phyloP scores from a whole-genome alignment of 1,140 invertebrate genomes.

The Sarcophaga bullata region DNA sequence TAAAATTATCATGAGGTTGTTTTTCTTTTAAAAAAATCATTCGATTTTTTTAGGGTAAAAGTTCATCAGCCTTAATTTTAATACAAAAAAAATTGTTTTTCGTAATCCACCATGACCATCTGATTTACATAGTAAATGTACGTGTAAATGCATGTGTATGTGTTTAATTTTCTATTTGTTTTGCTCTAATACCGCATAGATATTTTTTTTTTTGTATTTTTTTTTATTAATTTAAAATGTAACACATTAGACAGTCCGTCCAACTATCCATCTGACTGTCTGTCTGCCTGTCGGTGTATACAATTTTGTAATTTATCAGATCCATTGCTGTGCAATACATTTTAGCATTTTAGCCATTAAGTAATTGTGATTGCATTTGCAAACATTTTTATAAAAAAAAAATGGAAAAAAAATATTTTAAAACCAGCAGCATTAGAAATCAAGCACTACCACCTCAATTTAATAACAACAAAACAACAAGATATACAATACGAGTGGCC shows the following conservation, averaged over 20 bases:
- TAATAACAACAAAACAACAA: too few species aligned
- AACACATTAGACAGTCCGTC: too few species aligned
- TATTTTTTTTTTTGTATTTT: not conserved
- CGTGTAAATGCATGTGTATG: not conserved
- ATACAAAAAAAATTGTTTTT: not conserved
- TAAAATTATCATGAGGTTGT: too few species aligned
- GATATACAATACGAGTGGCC: too few species aligned
- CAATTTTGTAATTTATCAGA: not conserved
- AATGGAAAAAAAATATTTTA: too few species aligned
- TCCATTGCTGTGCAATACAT: not conserved
- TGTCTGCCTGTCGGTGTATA: not conserved
- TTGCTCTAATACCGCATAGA: constrained; percentile 8
- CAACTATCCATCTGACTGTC: too few species aligned
- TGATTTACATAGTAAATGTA: not conserved
- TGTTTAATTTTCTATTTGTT: constrained; percentile 6
- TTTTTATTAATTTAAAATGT: too few species aligned
- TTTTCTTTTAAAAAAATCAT: too few species aligned
- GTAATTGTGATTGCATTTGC: not conserved
- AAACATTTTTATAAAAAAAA: not conserved
- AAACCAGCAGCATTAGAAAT: too few species aligned
- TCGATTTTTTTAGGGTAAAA: not conserved
- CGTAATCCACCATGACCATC: constrained; percentile 13
- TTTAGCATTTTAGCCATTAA: not conserved
- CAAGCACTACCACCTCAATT: too few species aligned
- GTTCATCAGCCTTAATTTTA: not conserved